These are phyloP conservation scores for Mustela erminea DNA, from an alignment of 2,797 vertebrate species.

Conservation along the genomic window DNA sequence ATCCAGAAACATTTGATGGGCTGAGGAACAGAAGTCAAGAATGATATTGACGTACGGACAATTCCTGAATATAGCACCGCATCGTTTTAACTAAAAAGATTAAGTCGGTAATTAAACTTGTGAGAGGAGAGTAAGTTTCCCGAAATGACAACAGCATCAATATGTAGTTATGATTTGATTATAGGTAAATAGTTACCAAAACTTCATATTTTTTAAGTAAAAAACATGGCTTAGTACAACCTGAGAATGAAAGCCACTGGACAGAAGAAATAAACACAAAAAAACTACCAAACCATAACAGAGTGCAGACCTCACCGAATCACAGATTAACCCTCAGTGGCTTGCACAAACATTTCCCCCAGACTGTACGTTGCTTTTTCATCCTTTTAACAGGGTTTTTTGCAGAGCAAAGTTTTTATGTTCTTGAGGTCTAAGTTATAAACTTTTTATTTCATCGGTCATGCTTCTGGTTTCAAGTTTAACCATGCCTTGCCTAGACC, in stretches of 20 bases:
- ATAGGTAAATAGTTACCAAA: neutral
- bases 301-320: too few relatives aligned
- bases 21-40: neutral
- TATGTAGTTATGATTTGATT: neutral
- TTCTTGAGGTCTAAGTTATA: too few relatives aligned
- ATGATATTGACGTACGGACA: neutral
- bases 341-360: too few relatives aligned
- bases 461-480: too few relatives aligned
- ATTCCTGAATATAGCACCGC: neutral
- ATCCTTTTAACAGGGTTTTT: too few relatives aligned
- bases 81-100: slow-evolving; percentile 30
- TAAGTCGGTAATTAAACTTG: neutral
- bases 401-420: too few relatives aligned
- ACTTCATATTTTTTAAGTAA: slow-evolving; percentile 10
- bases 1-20: neutral
- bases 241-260: neutral
- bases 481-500: too few relatives aligned
- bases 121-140: neutral
- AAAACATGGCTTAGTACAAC: neutral
- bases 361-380: too few relatives aligned
- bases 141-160: neutral
- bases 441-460: too few relatives aligned
- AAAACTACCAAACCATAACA: neutral
- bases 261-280: neutral
- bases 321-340: too few relatives aligned